Evolutionary conservation across 2,113 vertebrate species (phyloP), one percentile per base, ranked within the genome.

Genomic region (Phodopus roborovskii): DNA sequence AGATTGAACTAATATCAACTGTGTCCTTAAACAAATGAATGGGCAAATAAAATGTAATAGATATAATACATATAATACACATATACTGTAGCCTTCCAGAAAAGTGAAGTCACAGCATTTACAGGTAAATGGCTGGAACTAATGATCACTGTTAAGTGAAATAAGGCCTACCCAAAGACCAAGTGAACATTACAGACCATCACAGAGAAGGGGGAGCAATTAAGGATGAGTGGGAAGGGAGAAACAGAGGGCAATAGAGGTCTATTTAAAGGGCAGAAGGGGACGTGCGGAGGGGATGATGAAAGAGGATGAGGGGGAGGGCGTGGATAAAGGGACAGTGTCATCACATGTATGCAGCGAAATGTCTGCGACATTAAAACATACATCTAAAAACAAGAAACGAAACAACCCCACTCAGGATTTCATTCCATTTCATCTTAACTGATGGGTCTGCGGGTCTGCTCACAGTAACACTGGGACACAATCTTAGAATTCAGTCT

Each of bases 401-500:
- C 58, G 36, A 10, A 73, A 73, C 68, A 88, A 58, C 24, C 22
- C 45, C 6, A 83, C 26, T 75, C 56, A 90, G 45, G 42, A 83
- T 77, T 89, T 81, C 75, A 28, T 68, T 95, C 60, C 9, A 88
- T 12, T 8, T 12, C 6, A 60, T 70, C 26, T 88, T 84, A 70
- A 73, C 4, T 66, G 20, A 28, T 73, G 15, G 93, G 97, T 91
- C 42, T 90, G 77, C 53, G 53, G 77, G 62, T 39, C 88, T 17
- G 62, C 16, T 71, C 64, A n/a, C 36, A 71, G 42, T 42, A 88
- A 88, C 42, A 45, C 88, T 81, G 17, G 5, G 50, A 26, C 5
- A 87, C 84, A 79, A 94, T 19, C 42, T 84, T 88, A 86, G 93
- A 78, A 87, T 58, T 66, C 50, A 90, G 88, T 42, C 13, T 64